A percentile compares a stretch with the other conserved stretches of the same genome.
Evolutionary conservation across 2,797 vertebrate genomes (phyloP).

Genomic region (Propithecus deckenii): DNA sequence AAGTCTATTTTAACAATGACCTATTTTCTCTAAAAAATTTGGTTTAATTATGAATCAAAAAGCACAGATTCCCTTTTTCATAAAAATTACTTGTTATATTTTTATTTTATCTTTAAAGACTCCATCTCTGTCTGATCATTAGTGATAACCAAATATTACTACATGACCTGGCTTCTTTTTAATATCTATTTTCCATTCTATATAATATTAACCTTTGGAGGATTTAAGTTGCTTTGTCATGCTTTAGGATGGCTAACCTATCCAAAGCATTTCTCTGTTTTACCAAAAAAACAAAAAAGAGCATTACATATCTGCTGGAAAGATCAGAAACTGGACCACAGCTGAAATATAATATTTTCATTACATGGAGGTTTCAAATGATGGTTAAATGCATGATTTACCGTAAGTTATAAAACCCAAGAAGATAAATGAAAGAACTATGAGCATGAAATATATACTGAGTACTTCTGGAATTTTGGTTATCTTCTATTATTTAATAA

Average conservation of each 20-base stretch:
- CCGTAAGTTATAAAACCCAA: background rate
- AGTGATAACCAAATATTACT: background rate
- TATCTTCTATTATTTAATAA: background rate
- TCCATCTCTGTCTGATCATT: background rate
- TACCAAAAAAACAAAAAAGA: constrained; percentile 1
- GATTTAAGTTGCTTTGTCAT: background rate
- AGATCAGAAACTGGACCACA: background rate
- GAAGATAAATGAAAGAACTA: background rate
- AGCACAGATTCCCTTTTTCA: background rate
- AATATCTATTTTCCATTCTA: background rate
- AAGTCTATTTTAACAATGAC: background rate
- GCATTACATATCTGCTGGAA: background rate
- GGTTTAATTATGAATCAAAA: constrained; percentile 1
- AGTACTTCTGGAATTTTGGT: background rate
- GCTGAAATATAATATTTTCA: background rate
- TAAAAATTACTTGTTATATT: background rate
- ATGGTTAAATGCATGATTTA: background rate
- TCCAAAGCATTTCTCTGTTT: background rate
- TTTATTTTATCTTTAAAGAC: constrained; percentile 8
- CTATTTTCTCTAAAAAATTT: background rate
- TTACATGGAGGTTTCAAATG: background rate
- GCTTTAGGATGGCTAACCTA: background rate
- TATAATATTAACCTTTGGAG: background rate
- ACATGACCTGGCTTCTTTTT: background rate
- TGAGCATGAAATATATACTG: background rate